A percentile compares a stretch with the other conserved stretches of the same genome.
phyloP scores from a whole-genome alignment of 2,888 invertebrate species.

The Schizaphis graminum region DNA sequence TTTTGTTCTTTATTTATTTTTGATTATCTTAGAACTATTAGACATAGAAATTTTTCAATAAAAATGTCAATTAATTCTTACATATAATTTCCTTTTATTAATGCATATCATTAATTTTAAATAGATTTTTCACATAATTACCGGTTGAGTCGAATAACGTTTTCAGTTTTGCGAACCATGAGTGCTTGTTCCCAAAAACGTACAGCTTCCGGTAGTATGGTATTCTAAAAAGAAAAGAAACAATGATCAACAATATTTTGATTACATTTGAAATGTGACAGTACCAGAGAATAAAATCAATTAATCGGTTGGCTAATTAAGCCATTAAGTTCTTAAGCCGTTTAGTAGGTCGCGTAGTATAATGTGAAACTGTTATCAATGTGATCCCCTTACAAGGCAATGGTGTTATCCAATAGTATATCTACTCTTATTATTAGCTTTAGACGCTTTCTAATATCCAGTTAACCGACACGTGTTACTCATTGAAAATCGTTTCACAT shows the following conservation, averaged over 20 bases:
- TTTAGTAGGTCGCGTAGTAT: constrained; percentile 49
- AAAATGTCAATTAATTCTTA: background rate
- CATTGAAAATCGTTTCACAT: constrained; percentile 35
- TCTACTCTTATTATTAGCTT: constrained; percentile 31
- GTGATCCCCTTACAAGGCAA: constrained; percentile 42
- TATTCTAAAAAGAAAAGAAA: constrained; percentile 75
- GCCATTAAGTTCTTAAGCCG: constrained; percentile 1
- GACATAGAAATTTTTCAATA: background rate
- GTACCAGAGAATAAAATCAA: constrained; percentile 28
- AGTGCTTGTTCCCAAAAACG: constrained; percentile 94
- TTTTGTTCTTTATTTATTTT: background rate
- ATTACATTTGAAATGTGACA: constrained; percentile 23
- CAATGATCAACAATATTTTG: constrained; percentile 37
- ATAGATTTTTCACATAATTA: constrained; percentile 71
- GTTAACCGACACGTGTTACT: constrained; percentile 28
- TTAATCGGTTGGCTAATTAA: constrained; percentile 49
- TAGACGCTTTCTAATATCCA: constrained; percentile 48
- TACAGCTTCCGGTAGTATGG: constrained; percentile 91
- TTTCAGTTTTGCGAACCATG: constrained; percentile 88
- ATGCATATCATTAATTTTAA: background rate
- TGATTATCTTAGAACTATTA: background rate
- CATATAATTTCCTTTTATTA: background rate
- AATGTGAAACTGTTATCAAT: constrained; percentile 55
- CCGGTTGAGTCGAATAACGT: constrained; percentile 90
- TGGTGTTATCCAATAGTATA: constrained; percentile 43